phyloP scores from a whole-genome alignment of 1,140 invertebrate genomes.

The Trissolcus basalis region DNA sequence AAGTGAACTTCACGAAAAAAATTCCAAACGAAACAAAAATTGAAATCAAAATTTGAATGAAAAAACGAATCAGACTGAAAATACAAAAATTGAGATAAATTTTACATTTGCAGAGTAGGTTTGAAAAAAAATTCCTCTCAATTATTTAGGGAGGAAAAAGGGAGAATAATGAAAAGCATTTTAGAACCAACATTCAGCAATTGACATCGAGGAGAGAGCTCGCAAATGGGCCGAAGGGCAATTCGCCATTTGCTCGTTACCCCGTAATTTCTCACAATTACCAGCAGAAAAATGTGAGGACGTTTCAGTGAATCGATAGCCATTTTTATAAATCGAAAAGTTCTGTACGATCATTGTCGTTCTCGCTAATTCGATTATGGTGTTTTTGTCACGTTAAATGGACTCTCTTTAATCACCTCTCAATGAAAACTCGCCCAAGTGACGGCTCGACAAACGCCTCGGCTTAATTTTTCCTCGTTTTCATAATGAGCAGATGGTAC shows the following conservation, averaged over 20 bases:
- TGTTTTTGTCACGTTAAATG: conserved; percentile 26
- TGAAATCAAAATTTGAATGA: too few relatives aligned
- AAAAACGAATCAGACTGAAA: too few relatives aligned
- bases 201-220: conserved; percentile 30
- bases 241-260: conserved; percentile 44
- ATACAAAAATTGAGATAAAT: too few relatives aligned
- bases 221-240: conserved; percentile 37
- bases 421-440: not conserved
- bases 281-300: conserved; percentile 40
- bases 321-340: conserved; percentile 47
- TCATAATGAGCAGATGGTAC: not conserved
- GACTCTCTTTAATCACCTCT: conserved; percentile 16
- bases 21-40: too few relatives aligned
- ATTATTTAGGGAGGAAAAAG: conserved; percentile 27
- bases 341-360: conserved; percentile 23
- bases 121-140: not conserved
- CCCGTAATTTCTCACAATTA: conserved; percentile 50
- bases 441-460: conserved; percentile 6
- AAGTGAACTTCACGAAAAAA: too few relatives aligned
- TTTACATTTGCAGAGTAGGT: not conserved
- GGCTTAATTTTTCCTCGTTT: not conserved
- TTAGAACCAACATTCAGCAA: conserved; percentile 22
- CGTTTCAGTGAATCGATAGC: conserved; percentile 38
- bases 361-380: conserved; percentile 47
- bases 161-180: too few relatives aligned